A percentile compares a stretch with the other conserved stretches of the same genome.
These are phyloP conservation scores for Lithodes maja DNA, from an alignment of 2,888 invertebrate species.

Conservation along the genomic window DNA sequence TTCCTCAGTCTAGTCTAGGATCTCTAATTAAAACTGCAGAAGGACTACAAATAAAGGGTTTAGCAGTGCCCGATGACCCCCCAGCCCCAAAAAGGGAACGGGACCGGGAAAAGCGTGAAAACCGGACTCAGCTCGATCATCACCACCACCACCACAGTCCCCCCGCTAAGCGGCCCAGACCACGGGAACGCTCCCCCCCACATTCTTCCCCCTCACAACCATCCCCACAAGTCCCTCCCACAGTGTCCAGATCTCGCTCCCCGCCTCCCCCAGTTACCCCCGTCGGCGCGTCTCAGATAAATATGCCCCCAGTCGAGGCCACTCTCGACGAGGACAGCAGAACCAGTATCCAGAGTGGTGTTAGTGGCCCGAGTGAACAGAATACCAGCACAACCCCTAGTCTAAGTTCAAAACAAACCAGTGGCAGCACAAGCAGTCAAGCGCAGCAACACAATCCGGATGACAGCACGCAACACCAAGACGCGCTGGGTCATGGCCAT, in stretches of 20 bases:
- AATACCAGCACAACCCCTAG: slow-evolving; percentile 63
- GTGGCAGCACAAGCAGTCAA: slow-evolving; percentile 42
- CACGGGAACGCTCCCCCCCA: slow-evolving; percentile 64
- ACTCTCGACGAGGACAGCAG: slow-evolving; percentile 65
- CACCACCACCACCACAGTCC: slow-evolving; percentile 64
- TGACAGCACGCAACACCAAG: slow-evolving; percentile 41
- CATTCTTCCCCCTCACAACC: slow-evolving; percentile 50
- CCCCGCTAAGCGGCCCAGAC: slow-evolving; percentile 64
- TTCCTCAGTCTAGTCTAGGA: slow-evolving; percentile 71
- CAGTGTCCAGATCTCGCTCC: slow-evolving; percentile 62
- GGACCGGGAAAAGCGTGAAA: slow-evolving; percentile 62
- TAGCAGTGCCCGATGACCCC: slow-evolving; percentile 70
- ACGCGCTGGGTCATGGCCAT: slow-evolving; percentile 31
- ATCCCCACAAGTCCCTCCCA: slow-evolving; percentile 36
- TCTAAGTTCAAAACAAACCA: slow-evolving; percentile 58
- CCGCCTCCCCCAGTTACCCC: slow-evolving; percentile 49
- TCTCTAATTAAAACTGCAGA: slow-evolving; percentile 70
- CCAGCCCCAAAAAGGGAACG: slow-evolving; percentile 64
- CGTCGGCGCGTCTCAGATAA: slow-evolving; percentile 42
- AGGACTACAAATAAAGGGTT: slow-evolving; percentile 70
- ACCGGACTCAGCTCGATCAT: slow-evolving; percentile 45
- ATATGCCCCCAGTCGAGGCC: slow-evolving; percentile 58
- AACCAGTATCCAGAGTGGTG: slow-evolving; percentile 63
- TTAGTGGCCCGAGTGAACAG: slow-evolving; percentile 61
- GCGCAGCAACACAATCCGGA: slow-evolving; percentile 38